Evolutionary conservation across 2,113 vertebrate species (phyloP).

Genomic region (Patagioenas fasciata): DNA sequence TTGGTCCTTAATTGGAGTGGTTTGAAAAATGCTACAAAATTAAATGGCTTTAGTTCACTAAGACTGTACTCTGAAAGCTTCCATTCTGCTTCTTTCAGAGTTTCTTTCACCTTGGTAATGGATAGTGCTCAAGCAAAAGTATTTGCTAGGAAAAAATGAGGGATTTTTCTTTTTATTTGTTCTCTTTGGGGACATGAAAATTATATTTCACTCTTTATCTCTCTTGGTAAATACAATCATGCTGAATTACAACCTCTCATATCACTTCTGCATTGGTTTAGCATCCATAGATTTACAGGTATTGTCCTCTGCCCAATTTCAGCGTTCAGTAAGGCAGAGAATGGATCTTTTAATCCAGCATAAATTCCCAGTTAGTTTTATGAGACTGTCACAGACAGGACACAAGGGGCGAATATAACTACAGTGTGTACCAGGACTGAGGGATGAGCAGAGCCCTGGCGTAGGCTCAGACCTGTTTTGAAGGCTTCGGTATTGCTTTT

Average conservation of each 20-base stretch:
- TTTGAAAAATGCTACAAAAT: neutral
- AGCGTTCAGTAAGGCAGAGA: neutral
- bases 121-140: neutral
- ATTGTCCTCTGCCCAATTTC: neutral
- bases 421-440: neutral
- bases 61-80: neutral
- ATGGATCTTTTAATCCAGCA: neutral
- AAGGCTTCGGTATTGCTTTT: neutral
- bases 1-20: neutral
- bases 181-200: neutral
- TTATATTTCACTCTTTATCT: neutral
- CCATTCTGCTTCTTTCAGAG: neutral
- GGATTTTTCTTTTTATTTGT: neutral
- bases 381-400: neutral
- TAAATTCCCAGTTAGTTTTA: conserved; percentile 9
- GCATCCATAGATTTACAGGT: neutral
- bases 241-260: neutral
- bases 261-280: neutral
- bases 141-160: neutral
- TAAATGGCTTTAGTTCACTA: neutral
- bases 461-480: neutral
- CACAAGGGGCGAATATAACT: neutral
- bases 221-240: neutral
- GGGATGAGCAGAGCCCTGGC: neutral
- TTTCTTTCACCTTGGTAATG: neutral